These are phyloP conservation scores for Cenopis cana DNA, from an alignment of 2,888 invertebrate species.

Conservation along the genomic window DNA sequence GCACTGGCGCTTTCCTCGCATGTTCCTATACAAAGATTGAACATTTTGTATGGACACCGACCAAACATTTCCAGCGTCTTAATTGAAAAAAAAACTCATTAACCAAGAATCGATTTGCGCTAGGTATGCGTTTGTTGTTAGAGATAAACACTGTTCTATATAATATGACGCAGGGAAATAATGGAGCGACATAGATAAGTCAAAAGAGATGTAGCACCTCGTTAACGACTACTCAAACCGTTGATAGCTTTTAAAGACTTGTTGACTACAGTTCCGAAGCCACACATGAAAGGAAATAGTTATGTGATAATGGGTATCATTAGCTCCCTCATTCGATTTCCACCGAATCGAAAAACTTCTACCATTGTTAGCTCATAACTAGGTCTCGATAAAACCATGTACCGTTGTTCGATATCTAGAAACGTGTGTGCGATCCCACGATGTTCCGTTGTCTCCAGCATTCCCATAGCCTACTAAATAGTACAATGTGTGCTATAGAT, in stretches of 20 bases:
- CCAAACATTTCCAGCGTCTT: too few species aligned
- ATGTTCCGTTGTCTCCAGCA: conserved; percentile 39
- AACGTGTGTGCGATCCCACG: conserved; percentile 45
- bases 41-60: background rate
- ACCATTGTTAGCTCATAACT: conserved; percentile 43
- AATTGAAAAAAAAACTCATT: too few species aligned
- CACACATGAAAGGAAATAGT: background rate
- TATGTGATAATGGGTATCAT: conserved; percentile 5
- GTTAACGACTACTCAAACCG: background rate
- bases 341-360: conserved; percentile 36
- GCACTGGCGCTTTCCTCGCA: too few species aligned
- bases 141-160: background rate
- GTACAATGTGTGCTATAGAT: conserved; percentile 36
- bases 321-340: conserved; percentile 24
- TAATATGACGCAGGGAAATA: background rate
- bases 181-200: background rate
- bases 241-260: conserved; percentile 1
- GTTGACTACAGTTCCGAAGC: background rate
- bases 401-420: conserved; percentile 44
- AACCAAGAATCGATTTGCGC: too few species aligned
- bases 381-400: conserved; percentile 40
- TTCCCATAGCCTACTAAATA: conserved; percentile 48
- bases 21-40: too few species aligned
- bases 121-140: background rate
- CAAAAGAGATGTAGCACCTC: background rate